Base-by-base conservation (phyloP, 2,113 vertebrate species). In the Pteruthius melanotis region DNA sequence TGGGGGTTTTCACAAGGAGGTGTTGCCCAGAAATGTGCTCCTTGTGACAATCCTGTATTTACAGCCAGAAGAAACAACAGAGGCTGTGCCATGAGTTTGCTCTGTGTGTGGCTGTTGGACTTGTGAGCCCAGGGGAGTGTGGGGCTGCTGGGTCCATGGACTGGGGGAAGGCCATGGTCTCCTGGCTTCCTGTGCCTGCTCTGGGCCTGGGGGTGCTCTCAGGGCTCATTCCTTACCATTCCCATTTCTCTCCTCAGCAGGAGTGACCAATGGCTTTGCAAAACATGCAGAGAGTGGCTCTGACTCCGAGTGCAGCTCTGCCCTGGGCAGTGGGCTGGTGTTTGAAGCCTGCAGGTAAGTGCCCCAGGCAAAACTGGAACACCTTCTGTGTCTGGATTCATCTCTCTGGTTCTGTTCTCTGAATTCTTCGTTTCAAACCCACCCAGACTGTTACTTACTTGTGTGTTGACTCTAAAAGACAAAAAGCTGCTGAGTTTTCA, bases 211-310 rank as follows among this genome's bases (percentile, higher is more conserved):
- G 54, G 17, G 7, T 54, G 47, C 33, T 44, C 54, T 56, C 21
- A 2, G 63, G 42, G 47, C 6, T 80, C n/a, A 19, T 54, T 83
- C 27, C 17, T 66, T 75, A n/a, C 49, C 31, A 79, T 66, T 83
- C 40, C 54, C 10, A 1, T 54, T 91, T 95, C 47, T 93, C 56
- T 97, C 95, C 75, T 96, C 7, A 18, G 89, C 98, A 99, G 99
- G 98, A 40, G 98, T 99, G 83, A 98, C 98, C 53, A 99, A 99
- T 10, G 99, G 99, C 94, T 99, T 99, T 92, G 93, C 87, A 23
- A 98, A 98, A 82, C 98, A 98, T 44, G 64, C 94, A 22, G 99
- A 99, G 71, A 97, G 97, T 5, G 96, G 98, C 77, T 99, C 98
- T 15, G 98, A 99, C 94, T 98, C 98, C 0, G 99, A 99, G 68